Conservation (phyloP, 2,797 vertebrate species). For the Aulostomus chinensis region DNA sequence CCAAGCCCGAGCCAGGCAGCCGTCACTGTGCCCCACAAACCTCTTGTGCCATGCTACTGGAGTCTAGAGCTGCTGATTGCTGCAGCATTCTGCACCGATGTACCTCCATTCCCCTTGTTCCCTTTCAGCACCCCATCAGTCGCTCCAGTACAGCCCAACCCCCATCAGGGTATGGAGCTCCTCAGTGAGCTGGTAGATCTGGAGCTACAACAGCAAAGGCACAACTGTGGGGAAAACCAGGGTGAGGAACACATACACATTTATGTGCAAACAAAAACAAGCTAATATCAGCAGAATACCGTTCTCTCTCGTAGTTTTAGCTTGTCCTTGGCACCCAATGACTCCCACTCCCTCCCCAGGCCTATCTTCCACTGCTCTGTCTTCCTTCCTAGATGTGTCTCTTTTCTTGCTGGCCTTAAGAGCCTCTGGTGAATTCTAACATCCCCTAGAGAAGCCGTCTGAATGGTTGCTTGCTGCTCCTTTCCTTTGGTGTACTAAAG, state of each 20-base stretch:
- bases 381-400: conserved; percentile 46
- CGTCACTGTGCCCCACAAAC: conserved; percentile 40
- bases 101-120: conserved; percentile 76
- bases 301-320: conserved; percentile 24
- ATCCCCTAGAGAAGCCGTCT: conserved; percentile 56
- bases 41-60: conserved; percentile 77
- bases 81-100: conserved; percentile 84
- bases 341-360: conserved; percentile 57
- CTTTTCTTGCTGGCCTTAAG: conserved; percentile 53
- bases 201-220: conserved; percentile 82
- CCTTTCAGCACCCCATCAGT: conserved; percentile 55
- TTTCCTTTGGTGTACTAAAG: conserved; percentile 66
- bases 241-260: conserved; percentile 67
- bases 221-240: conserved; percentile 67
- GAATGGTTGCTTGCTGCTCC: conserved; percentile 36
- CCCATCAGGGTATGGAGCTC: conserved; percentile 90
- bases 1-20: conserved; percentile 11
- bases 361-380: conserved; percentile 50
- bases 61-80: conserved; percentile 92
- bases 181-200: conserved; percentile 94
- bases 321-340: conserved; percentile 38
- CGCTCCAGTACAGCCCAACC: conserved; percentile 52
- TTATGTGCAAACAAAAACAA: conserved; percentile 23
- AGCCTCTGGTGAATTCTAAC: conserved; percentile 64
- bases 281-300: conserved; percentile 21